Evolutionary conservation across 2,888 invertebrate species (phyloP), one percentile per base, ranked within the genome.

Genomic region (Amphiduros pacificus): DNA sequence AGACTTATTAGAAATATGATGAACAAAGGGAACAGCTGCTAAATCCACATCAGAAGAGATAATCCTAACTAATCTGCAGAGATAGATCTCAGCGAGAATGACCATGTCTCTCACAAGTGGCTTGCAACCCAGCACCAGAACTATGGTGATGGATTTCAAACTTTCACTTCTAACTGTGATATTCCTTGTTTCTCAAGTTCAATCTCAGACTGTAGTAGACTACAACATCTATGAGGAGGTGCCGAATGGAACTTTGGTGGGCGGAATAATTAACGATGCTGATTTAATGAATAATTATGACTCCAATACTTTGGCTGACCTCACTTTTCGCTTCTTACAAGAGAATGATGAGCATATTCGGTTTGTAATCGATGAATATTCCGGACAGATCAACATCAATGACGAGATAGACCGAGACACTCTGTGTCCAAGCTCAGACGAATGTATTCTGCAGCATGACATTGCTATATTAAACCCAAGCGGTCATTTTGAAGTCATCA

Each of bases 401-500:
- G 44, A 17, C 22, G 44, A 20, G 9, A 6, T 44, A 11, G 44
- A 44, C 44, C 44, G 44, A 44, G 44, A 44, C 6, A 44, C 5
- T 6, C 22, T 44, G 44, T 44, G 44, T 17, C 22, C 44, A n/a
- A 20, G 20, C 6, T 20, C 22, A 22, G n/a, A n/a, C n/a, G n/a
- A n/a, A n/a, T n/a, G n/a, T n/a, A n/a, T n/a, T n/a, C n/a, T n/a
- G n/a, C n/a, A n/a, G n/a, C n/a, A n/a, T n/a, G n/a, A n/a, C n/a
- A n/a, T n/a, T n/a, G 22, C n/a, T 5, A 44, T n/a, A 44, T 44
- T 22, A 17, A 44, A 44, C 44, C 44, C 44, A 44, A n/a, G n/a
- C n/a, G 44, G n/a, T n/a, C 22, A 11, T n/a, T 44, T 20, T n/a
- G 44, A 90, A 76, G 88, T 92, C 59, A 63, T 73, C 17, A 60